Evolutionary conservation across 2,888 invertebrate species (phyloP), one percentile per base, ranked within the genome.

Genomic region (Calephelis perditalis): DNA sequence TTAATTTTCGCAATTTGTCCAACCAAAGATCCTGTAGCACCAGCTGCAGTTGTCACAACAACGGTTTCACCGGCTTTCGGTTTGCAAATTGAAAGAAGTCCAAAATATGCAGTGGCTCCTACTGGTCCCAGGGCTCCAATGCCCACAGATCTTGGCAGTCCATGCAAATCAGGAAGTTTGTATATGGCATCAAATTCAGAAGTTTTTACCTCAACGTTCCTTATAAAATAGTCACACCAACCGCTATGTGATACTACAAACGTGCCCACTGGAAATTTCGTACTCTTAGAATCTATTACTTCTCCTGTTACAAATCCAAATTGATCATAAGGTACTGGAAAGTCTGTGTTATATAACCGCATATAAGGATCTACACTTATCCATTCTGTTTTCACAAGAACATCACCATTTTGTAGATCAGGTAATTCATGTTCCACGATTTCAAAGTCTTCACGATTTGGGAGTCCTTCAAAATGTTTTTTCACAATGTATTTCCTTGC

Each of bases 1-100:
- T 93, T 93, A 36, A 94, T 91, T 78, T 94, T 95, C 0, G 93
- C 95, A 59, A 96, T 94, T 80, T 96, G 95, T 0, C 95, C 95
- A 0, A 95, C 95, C 12, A 93, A 73, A 60, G 92, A 93, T 3
- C 95, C 96, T 0, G 95, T 95, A 6, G 95, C 95, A 1, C 95
- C 95, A 0, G 94, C 95, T 5, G 95, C 95, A 0, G 93, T 92
- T 5, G 92, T 93, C 3, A 96, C 92, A 0, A 95, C 93, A 0
- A 95, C 91, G 0, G 93, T 93, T 73, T 95, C 94, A 0, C 94
- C 95, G 1, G 87, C 70, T 77, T 94, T 93, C 1, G 95, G 94
- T 56, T 93, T 77, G 71, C 95, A 95, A 15, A 15, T 15, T 15
- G 15, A 15, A 15, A 15, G 15, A 15, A 15, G 15, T 15, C 95